Evolutionary conservation across 1,140 invertebrate genomes (phyloP), one percentile per base, ranked within the genome.

Genomic region (Panagrolaimus sp.): DNA sequence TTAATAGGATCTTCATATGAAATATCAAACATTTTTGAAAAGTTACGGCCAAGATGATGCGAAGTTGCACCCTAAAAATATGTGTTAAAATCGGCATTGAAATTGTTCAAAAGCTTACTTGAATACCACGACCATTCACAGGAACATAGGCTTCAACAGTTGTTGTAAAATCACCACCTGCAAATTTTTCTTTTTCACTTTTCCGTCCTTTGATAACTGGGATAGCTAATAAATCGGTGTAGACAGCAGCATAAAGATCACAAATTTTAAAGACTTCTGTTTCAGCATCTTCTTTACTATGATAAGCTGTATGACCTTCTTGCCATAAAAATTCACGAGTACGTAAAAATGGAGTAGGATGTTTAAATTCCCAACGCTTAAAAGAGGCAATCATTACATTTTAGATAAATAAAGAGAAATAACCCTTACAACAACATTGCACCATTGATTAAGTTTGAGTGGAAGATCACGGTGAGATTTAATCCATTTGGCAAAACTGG

Each of bases 321-420:
- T 99, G 96, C 96, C 96, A 99, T 1, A 98, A 87, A 86, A 99
- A 99, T 86, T 99, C 96, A 71, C 96, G 87, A 0, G 96, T 98
- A 46, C 96, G 87, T 26, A 99, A 84, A 85, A 99, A 99, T 6
- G 96, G 96, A 83, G 96, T 95, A 4, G 96, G 96, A 86, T 99
- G 94, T 84, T 98, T 98, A 84, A 99, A 99, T 86, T 99, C 96
- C 96, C 96, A 99, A 81, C 96, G 88, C 91, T 94, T 46, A 65
- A 79, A 72, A 64, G 15, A 28, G n/a, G n/a, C n/a, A 68, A 67
- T 71, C 63, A 63, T 21, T 48, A 21, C 67, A 43, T 72, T 43
- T n/a, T 48, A 45, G 38, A 43, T 15, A 15, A 65, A 69, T 28
- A 14, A 67, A 73, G 24, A n/a, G 84, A n/a, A n/a, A n/a, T n/a